Evolutionary conservation across 2,797 vertebrate species (phyloP), one percentile per base, ranked within the genome.

Genomic region (Silurus aristotelis): DNA sequence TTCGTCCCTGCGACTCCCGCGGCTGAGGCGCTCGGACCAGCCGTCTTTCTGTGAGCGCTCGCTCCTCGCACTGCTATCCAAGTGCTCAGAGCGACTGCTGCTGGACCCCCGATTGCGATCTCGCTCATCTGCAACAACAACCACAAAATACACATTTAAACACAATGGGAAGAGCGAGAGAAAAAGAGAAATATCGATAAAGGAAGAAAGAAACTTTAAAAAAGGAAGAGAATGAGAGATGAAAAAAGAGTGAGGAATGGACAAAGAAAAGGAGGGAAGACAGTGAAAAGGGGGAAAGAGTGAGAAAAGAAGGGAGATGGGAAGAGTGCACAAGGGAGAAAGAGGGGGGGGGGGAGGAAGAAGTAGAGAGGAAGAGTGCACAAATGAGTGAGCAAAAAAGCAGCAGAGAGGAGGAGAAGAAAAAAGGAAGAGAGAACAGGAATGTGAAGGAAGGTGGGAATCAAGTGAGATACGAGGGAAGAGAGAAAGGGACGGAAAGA

Each of bases 1-100:
- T 84, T 99, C 98, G 0, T 94, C 95, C 86, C 95, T 96, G 90
- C 94, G 95, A 63, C 75, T 94, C 0, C 95, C 95, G 0, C 95
- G 91, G 86, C 95, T 96, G 92, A 97, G 92, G 55, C 97, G 95
- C 13, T 99, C 97, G 0, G 96, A 97, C 1, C 93, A 96, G 31
- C 94, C 92, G 0, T 97, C 98, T 85, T 96, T 94, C 85, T 92
- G 93, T 0, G 94, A 95, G 77, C 94, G 94, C 2, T 95, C 95
- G 12, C 93, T 94, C 85, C 94, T 91, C 64, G 92, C 95, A 7
- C 95, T 89, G 27, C 93, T 91, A 1, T 94, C 93, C 2, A 80
- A 79, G 2, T 91, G 91, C 82, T 98, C 97, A 0, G 95, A 96
- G n/a, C 94, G 92, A 79, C 94, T 94, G 90, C 92, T 92, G 80